These are phyloP conservation scores for Gadopsis marmoratus DNA, from an alignment of 2,797 vertebrate species.

Conservation along the genomic window DNA sequence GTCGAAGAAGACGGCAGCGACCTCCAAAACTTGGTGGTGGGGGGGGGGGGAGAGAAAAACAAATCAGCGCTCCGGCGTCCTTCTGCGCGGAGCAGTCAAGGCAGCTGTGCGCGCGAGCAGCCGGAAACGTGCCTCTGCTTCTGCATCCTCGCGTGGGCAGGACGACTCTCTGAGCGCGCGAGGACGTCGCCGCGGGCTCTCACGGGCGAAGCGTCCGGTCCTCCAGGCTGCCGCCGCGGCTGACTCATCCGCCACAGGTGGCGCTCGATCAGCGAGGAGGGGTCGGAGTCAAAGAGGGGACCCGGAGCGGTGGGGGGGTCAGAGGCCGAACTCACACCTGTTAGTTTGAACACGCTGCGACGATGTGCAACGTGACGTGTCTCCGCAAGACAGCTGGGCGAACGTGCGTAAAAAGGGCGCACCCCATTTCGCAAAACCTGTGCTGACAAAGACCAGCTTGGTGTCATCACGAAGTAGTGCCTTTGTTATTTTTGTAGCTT, in stretches of 20 bases:
- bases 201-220: slow-evolving; percentile 7
- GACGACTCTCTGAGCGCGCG: slow-evolving; percentile 54
- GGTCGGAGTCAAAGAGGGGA: slow-evolving; percentile 20
- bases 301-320: neutral
- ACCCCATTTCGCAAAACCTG: no score
- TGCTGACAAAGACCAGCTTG: neutral
- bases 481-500: neutral
- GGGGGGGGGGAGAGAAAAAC: no score
- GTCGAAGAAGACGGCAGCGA: slow-evolving; percentile 27
- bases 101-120: slow-evolving; percentile 44
- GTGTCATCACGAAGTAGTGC: neutral
- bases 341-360: neutral
- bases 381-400: neutral
- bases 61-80: no score
- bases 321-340: neutral
- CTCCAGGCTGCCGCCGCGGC: slow-evolving; percentile 15
- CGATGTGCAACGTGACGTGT: no score
- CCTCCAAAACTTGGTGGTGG: slow-evolving; percentile 64
- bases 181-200: slow-evolving; percentile 12
- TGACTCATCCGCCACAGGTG: slow-evolving; percentile 76
- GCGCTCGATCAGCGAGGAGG: slow-evolving; percentile 37
- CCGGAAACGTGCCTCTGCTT: slow-evolving; percentile 71
- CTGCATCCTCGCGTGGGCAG: slow-evolving; percentile 77
- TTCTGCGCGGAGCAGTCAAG: slow-evolving; percentile 47
- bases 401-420: slow-evolving; percentile 15